phyloP scores from a whole-genome alignment of 1,140 invertebrate species.

The Pogonus chalceus region DNA sequence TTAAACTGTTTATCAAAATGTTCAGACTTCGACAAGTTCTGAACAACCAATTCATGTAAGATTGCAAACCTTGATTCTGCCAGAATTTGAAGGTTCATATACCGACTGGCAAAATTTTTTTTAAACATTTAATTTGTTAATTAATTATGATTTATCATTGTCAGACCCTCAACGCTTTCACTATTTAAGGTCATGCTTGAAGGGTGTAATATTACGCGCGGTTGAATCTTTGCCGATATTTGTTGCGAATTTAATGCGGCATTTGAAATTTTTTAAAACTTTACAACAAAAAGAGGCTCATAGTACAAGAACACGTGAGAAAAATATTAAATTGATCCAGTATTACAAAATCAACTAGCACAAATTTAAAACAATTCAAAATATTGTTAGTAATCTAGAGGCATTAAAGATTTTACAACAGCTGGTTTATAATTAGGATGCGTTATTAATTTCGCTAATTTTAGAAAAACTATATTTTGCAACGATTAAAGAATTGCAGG shows the following conservation, averaged over 20 bases:
- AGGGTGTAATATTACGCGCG: constrained; percentile 20
- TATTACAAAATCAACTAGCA: constrained; percentile 15
- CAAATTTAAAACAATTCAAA: constrained; percentile 23
- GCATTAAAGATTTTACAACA: constrained; percentile 23
- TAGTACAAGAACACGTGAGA: constrained; percentile 25
- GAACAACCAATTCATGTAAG: no score
- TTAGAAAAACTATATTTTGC: constrained; percentile 23
- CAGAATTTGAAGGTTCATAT: constrained; percentile 19
- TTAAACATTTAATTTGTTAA: constrained; percentile 19
- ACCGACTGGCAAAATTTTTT: constrained; percentile 22
- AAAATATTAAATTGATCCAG: constrained; percentile 19
- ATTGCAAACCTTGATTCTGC: constrained; percentile 11
- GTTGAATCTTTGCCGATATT: constrained; percentile 23
- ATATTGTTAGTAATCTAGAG: constrained; percentile 22
- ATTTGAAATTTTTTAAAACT: constrained; percentile 24
- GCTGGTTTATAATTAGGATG: constrained; percentile 25
- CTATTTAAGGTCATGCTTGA: constrained; percentile 22
- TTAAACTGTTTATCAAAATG: no score
- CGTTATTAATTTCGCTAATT: constrained; percentile 24
- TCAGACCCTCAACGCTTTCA: constrained; percentile 20
- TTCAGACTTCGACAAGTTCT: no score
- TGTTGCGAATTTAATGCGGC: constrained; percentile 23
- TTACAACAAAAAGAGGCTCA: constrained; percentile 26
- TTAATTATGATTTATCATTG: constrained; percentile 18
- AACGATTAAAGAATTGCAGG: constrained; percentile 25